phyloP scores from a whole-genome alignment of 2,888 invertebrate genomes.

The Polydrusus cervinus region DNA sequence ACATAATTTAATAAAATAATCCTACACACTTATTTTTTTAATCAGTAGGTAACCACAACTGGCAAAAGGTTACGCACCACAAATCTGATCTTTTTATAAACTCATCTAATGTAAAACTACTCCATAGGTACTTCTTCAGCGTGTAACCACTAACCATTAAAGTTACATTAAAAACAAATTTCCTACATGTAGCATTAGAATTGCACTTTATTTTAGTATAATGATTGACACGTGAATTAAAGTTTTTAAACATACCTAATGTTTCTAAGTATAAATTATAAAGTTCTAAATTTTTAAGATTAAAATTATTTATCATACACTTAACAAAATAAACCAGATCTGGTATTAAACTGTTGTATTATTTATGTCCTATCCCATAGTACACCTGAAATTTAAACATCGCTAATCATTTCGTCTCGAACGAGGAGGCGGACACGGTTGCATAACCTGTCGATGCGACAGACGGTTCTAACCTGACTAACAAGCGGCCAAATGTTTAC shows the following conservation, averaged over 20 bases:
- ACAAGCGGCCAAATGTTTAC: no score
- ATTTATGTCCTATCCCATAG: constrained; percentile 5
- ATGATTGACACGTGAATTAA: constrained; percentile 5
- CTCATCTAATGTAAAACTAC: neutral
- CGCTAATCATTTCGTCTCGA: no score
- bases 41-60: neutral
- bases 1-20: neutral
- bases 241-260: constrained; percentile 13
- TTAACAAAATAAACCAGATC: constrained; percentile 17
- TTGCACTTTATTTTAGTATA: constrained; percentile 20
- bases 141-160: constrained; percentile 2
- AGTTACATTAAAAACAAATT: neutral
- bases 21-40: constrained; percentile 12
- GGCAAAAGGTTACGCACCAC: neutral
- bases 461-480: no score
- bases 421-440: no score
- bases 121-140: neutral
- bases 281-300: constrained; percentile 12
- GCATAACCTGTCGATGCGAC: no score
- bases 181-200: neutral
- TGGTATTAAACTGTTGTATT: constrained; percentile 14
- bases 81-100: neutral
- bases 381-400: no score
- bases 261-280: constrained; percentile 19
- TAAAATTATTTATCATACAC: constrained; percentile 23